Evolutionary conservation across 2,797 vertebrate species (phyloP).

Genomic region (Microctenopoma steveboyesi): DNA sequence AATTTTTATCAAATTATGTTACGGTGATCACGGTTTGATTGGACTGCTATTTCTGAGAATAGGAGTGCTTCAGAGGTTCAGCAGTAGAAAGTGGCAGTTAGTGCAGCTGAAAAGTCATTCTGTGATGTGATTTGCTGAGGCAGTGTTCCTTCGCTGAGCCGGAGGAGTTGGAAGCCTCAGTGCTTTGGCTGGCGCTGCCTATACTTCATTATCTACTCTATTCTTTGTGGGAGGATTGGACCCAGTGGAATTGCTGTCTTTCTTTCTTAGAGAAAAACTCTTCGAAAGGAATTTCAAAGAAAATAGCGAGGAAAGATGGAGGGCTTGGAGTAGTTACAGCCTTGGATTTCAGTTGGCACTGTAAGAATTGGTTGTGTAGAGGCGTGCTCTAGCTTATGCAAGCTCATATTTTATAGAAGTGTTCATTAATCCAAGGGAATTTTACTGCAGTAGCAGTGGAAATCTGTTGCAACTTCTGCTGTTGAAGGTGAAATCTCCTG

Average conservation of each 20-base stretch:
- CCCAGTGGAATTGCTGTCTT: conserved; percentile 78
- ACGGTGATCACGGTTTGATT: conserved; percentile 71
- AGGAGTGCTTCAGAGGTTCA: conserved; percentile 64
- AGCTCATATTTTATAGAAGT: conserved; percentile 66
- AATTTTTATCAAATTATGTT: conserved; percentile 70
- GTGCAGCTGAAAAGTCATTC: conserved; percentile 68
- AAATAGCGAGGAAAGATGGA: conserved; percentile 62
- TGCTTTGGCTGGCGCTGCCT: conserved; percentile 71
- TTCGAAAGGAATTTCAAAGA: conserved; percentile 73
- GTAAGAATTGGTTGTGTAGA: conserved; percentile 63
- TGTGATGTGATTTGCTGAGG: conserved; percentile 81
- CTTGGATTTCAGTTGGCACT: conserved; percentile 52
- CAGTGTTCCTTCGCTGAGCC: conserved; percentile 70
- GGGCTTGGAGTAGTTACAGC: conserved; percentile 60
- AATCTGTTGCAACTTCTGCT: conserved; percentile 65
- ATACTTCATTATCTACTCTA: conserved; percentile 78
- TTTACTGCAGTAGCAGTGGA: conserved; percentile 51
- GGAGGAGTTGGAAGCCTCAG: conserved; percentile 72
- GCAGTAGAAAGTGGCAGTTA: conserved; percentile 70
- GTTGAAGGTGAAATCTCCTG: conserved; percentile 62
- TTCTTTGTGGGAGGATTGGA: conserved; percentile 81
- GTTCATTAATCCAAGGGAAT: conserved; percentile 64
- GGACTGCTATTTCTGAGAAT: conserved; percentile 62
- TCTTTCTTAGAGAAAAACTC: conserved; percentile 67
- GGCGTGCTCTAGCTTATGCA: conserved; percentile 58